phyloP scores from a whole-genome alignment of 2,888 invertebrate genomes.

The Oligia latruncula region DNA sequence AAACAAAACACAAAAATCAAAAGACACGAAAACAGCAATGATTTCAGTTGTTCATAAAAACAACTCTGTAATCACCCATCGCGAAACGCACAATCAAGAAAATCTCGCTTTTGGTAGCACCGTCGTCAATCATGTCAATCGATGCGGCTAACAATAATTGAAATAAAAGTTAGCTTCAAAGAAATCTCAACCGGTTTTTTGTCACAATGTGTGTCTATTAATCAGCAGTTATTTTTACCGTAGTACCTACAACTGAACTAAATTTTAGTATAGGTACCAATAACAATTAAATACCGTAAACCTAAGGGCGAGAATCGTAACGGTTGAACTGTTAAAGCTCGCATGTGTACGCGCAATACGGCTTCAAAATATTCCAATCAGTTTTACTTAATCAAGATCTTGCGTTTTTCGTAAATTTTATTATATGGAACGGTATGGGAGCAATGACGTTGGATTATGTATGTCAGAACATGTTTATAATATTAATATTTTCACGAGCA shows the following conservation, averaged over 20 bases:
- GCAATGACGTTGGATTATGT: conserved; percentile 47
- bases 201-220: conserved; percentile 38
- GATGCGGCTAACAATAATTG: conserved; percentile 1
- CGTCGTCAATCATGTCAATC: background rate
- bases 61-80: background rate
- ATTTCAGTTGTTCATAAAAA: background rate
- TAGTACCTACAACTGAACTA: conserved; percentile 67
- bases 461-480: conserved; percentile 63
- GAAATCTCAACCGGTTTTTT: conserved; percentile 47
- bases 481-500: conserved; percentile 16
- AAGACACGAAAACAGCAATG: background rate
- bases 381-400: conserved; percentile 68
- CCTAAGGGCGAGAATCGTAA: conserved; percentile 81
- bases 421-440: conserved; percentile 64
- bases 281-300: conserved; percentile 75
- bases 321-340: conserved; percentile 75
- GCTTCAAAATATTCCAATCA: conserved; percentile 68
- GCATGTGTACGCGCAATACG: conserved; percentile 79
- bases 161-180: conserved; percentile 25
- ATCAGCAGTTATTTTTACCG: conserved; percentile 62
- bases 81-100: background rate
- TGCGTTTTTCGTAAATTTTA: conserved; percentile 64
- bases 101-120: background rate
- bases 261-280: conserved; percentile 52
- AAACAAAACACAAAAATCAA: background rate